Base-by-base conservation (phyloP, 1,140 invertebrate genomes). In the Lerema accius region DNA sequence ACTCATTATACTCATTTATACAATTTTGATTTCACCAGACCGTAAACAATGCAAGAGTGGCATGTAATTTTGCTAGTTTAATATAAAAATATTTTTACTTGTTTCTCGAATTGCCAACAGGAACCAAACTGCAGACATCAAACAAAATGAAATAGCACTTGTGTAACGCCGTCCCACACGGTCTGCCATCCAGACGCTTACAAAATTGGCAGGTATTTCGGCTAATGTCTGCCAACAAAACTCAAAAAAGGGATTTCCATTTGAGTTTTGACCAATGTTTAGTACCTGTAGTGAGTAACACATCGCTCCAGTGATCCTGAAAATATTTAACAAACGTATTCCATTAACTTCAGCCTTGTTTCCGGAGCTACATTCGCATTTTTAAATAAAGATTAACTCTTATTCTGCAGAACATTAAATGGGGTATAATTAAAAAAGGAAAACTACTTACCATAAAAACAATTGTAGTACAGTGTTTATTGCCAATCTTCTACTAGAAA, bases 191-290 rank as follows among this genome's bases (percentile, higher is more conserved):
- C 77, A 85, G 10, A 78, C 78, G 32, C 73, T 78, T 53, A 92
- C 4, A 66, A 91, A 89, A 69, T 88, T 88, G 35, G 90, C 93
- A 0, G 94, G 94, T 6, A 95, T 81, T 78, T 95, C 94, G 13
- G 92, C 91, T 3, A 94, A 61, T 48, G 92, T 91, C 72, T 95
- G 92, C 66, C 93, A 90, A 56, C 94, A 91, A 80, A 94, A 95
- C 80, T 95, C 95, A 39, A 95, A 73, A 75, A 94, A 95, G 14
- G 94, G 94, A 83, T 94, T 95, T 39, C 94, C 94, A 37, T 91
- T 89, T 72, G 94, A 82, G 60, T 94, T 93, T 65, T 84, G 75
- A 14, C 92, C 93, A 1, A 93, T 92, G 70, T 94, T 94, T 28
- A 95, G 84, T 4, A 93, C 82, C 42, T 95, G 76, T 6, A 92